Evolutionary conservation across 2,113 vertebrate genomes (phyloP).

Genomic region (Hydrochoerus hydrochaeris): DNA sequence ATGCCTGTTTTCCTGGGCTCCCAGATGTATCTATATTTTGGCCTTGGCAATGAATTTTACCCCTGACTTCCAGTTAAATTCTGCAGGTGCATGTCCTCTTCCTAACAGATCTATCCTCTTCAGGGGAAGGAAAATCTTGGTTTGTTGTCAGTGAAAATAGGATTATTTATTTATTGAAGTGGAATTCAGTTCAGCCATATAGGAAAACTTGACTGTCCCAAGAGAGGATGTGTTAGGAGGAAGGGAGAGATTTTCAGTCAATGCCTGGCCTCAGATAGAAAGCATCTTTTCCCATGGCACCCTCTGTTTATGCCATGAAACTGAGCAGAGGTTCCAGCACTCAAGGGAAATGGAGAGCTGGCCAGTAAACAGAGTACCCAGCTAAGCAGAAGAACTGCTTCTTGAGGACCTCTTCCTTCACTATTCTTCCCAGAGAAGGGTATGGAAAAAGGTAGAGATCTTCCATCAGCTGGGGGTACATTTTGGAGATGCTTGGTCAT

Average conservation of each 20-base stretch:
- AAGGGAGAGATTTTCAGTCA: neutral
- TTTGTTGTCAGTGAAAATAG: neutral
- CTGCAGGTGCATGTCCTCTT: neutral
- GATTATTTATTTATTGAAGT: neutral
- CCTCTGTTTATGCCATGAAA: neutral
- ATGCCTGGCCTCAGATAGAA: neutral
- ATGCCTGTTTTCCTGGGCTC: neutral
- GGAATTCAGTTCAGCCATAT: neutral
- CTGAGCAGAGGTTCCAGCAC: neutral
- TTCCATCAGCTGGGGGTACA: too few relatives aligned
- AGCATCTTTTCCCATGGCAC: neutral
- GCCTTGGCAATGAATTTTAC: neutral
- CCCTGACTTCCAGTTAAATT: neutral
- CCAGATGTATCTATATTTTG: neutral
- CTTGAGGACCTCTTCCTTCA: neutral
- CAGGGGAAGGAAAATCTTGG: neutral
- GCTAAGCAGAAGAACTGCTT: neutral
- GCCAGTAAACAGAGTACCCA: neutral
- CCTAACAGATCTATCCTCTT: slow-evolving; percentile 4
- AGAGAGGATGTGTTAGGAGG: neutral
- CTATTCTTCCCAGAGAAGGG: neutral
- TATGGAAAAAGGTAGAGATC: neutral
- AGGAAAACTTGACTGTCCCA: neutral
- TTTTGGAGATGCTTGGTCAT: neutral
- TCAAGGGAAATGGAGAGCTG: neutral